Percentiles rank a stretch among this genome's conserved stretches.
Conservation (phyloP, 2,113 vertebrate genomes). For the Mastomys natalensis region DNA sequence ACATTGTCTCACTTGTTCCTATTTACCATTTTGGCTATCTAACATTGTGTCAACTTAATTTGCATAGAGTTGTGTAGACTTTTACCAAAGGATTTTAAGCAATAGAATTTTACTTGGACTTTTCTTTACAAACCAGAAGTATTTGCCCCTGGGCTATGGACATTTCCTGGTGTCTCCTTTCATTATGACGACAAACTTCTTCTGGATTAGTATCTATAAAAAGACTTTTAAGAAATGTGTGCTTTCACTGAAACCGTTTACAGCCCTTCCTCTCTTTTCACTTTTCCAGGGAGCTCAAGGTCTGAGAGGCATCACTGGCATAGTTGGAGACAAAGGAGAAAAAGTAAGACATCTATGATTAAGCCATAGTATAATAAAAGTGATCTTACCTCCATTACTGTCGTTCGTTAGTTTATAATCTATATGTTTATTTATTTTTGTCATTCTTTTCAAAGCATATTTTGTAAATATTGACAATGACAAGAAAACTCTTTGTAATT, state of each 20-base stretch:
- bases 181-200: not conserved
- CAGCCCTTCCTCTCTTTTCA: not conserved
- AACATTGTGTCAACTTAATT: not conserved
- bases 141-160: not conserved
- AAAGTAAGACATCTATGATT: conserved; percentile 87
- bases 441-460: not conserved
- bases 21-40: not conserved
- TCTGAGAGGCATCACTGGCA: conserved; percentile 93
- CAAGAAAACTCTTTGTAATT: not conserved
- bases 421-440: not conserved
- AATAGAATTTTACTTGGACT: not conserved
- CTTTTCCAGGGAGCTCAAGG: conserved; percentile 93
- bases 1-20: not conserved
- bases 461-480: not conserved
- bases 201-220: not conserved
- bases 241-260: not conserved
- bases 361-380: not conserved
- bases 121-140: conserved; percentile 36
- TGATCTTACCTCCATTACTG: not conserved
- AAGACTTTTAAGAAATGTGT: not conserved
- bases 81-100: not conserved
- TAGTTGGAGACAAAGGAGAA: conserved; percentile 94
- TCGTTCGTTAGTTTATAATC: not conserved
- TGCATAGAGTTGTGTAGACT: not conserved
- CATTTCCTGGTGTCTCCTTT: conserved; percentile 16